Base-by-base conservation (phyloP, 2,888 invertebrate genomes). In the Ochropacha duplaris region DNA sequence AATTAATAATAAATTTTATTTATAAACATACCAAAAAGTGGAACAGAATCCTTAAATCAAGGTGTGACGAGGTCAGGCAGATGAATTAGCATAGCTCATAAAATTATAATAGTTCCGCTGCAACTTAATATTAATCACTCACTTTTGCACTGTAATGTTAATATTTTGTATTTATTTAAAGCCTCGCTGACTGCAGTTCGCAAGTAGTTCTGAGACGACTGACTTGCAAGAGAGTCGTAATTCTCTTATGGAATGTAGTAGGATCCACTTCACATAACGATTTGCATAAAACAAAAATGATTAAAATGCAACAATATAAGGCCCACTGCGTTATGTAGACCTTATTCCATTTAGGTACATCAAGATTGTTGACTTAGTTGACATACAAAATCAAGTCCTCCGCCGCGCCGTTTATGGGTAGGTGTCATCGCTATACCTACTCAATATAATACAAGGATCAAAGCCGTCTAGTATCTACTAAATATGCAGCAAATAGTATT, bases 21-120 rank as follows among this genome's bases (percentile, higher is more conserved):
- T 78, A 78, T 31, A 86, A 79, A 87, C 87, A 72, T 84, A 89
- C 90, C 87, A 75, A 87, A 84, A 88, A 81, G 79, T 88, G 79
- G 84, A 88, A 86, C 86, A 84, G 78, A 83, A 83, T 88, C 84
- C 81, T 85, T 76, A 82, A 78, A 80, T 84, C 84, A 78, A 85
- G 83, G 82, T 79, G 84, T 76, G 88, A 79, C 87, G 81, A 92
- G 91, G 90, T 86, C 88, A 79, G 62, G 62, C 70, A 72, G 74
- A 78, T 67, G 76, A 72, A 88, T 90, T 89, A 76, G 77, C 90
- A 89, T 90, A 85, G 79, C 65, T 87, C 82, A 79, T 74, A 76
- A 74, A 78, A 77, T 79, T 75, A 76, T 74, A 77, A 75, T 70
- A 77, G 72, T 77, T 84, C 78, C 74, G 73, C 60, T 69, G 72